phyloP scores from a whole-genome alignment of 2,797 vertebrate species.

The Artibeus lituratus region DNA sequence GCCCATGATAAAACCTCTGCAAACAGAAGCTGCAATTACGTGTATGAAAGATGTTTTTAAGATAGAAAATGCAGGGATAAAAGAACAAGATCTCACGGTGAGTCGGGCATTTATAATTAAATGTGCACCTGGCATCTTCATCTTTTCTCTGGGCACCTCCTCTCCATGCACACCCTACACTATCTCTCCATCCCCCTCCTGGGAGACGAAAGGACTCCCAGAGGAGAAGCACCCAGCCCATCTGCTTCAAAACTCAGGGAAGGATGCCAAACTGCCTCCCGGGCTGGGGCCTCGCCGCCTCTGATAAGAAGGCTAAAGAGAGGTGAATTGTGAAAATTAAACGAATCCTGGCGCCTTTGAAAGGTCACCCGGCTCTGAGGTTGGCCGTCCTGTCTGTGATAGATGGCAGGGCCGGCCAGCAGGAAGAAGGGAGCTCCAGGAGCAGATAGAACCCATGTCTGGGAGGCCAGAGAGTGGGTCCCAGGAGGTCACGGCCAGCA shows the following conservation, averaged over 20 bases:
- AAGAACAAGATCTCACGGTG: neutral
- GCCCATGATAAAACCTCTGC: neutral
- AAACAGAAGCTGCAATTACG: neutral
- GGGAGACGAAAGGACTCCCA: neutral
- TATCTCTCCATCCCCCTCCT: neutral
- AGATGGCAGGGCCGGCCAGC: neutral
- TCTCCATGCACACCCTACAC: neutral
- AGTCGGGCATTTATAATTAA: neutral
- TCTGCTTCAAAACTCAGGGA: conserved; percentile 44
- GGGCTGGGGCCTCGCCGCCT: conserved; percentile 26
- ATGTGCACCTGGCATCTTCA: rapidly evolving
- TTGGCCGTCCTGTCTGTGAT: neutral
- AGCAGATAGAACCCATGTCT: neutral
- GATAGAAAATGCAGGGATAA: rapidly evolving
- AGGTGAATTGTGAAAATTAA: conserved; percentile 69
- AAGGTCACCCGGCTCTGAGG: conserved; percentile 42
- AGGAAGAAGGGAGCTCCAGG: neutral
- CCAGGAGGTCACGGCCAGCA: neutral
- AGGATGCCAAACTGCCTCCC: conserved; percentile 47
- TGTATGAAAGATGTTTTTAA: neutral
- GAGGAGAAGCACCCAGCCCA: neutral
- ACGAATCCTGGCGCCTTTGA: conserved; percentile 56
- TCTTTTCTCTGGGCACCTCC: neutral
- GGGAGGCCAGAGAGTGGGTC: no score
- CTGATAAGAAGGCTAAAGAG: conserved; percentile 61